Conservation (phyloP, 2,797 vertebrate species). For the Lophotriccus pileatus region DNA sequence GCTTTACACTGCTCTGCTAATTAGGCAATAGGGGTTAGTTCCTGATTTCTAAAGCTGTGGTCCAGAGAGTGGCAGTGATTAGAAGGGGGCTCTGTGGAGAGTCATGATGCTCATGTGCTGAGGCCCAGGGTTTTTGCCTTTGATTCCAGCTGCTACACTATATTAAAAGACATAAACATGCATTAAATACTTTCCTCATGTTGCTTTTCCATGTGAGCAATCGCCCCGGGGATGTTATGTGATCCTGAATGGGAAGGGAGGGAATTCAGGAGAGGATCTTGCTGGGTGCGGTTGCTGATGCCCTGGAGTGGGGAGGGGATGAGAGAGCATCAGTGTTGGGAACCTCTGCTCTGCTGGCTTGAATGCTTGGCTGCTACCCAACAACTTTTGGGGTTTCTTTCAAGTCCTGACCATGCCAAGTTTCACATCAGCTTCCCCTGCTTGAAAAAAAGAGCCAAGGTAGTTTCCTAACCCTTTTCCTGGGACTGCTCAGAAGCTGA, state of each 20-base stretch:
- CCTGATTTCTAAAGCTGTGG: conserved; percentile 28
- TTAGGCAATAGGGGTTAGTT: conserved; percentile 13
- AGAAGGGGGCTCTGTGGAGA: neutral
- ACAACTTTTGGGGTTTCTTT: neutral
- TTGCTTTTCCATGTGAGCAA: conserved; percentile 27
- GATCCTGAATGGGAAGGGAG: neutral
- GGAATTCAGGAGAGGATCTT: neutral
- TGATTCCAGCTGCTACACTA: conserved; percentile 33
- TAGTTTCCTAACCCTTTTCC: neutral
- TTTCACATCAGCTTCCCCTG: neutral
- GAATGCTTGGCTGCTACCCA: neutral
- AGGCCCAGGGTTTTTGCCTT: neutral
- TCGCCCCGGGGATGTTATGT: neutral
- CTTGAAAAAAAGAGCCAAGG: neutral
- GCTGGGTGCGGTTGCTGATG: neutral
- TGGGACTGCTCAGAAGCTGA: rapidly evolving
- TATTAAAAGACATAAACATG: conserved; percentile 52
- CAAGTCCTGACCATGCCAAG: neutral
- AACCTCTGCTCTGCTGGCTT: neutral
- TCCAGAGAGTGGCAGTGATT: neutral
- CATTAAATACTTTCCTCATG: conserved; percentile 43
- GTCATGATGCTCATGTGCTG: neutral
- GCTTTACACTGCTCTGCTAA: conserved; percentile 41
- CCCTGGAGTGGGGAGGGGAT: neutral
- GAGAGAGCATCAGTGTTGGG: neutral